Percentiles rank a stretch among this genome's conserved stretches.
Conservation (phyloP, 1,140 invertebrate species). For the Plectus sambesii region DNA sequence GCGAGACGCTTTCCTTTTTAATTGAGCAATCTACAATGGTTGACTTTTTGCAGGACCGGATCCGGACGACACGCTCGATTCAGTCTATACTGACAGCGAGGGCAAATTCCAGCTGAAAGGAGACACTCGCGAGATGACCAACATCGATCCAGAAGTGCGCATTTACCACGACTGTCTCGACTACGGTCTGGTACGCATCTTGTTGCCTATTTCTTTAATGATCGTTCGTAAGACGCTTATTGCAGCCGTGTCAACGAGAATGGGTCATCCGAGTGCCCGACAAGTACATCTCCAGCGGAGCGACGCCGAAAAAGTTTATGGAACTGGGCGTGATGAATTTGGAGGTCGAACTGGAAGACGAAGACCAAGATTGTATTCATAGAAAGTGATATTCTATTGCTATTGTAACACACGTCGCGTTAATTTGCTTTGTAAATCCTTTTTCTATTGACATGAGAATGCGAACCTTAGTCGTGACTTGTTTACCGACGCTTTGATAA, state of each 20-base stretch:
- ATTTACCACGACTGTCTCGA: constrained; percentile 42
- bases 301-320: constrained; percentile 17
- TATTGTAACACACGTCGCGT: neutral
- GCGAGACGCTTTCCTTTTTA: constrained; percentile 1
- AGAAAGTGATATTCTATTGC: constrained; percentile 13
- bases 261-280: constrained; percentile 43
- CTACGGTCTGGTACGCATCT: constrained; percentile 22
- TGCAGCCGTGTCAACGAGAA: constrained; percentile 43
- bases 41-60: constrained; percentile 32
- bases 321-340: constrained; percentile 20
- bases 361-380: constrained; percentile 34
- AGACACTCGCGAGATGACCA: constrained; percentile 38
- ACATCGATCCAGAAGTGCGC: constrained; percentile 41
- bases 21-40: neutral
- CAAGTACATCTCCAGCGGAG: constrained; percentile 39
- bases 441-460: neutral
- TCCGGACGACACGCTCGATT: constrained; percentile 40
- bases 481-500: no score
- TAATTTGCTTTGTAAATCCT: neutral
- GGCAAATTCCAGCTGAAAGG: constrained; percentile 33
- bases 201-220: neutral
- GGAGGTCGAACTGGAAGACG: constrained; percentile 41
- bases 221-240: constrained; percentile 5
- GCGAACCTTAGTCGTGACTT: no score
- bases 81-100: constrained; percentile 27